A percentile compares a stretch with the other conserved stretches of the same genome.
Conservation (phyloP, 2,113 vertebrate species). For the Paratilapia polleni region DNA sequence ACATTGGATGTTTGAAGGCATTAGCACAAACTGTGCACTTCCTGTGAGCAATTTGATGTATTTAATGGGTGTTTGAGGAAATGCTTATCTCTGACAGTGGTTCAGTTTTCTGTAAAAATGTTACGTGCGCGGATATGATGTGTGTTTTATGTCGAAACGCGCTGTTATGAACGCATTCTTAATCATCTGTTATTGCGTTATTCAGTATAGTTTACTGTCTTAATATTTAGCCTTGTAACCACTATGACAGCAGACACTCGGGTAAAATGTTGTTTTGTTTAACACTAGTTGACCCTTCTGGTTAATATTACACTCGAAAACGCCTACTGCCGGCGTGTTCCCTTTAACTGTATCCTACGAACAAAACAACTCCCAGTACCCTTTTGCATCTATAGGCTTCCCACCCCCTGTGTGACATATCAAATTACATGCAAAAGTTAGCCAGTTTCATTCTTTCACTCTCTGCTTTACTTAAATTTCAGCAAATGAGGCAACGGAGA, state of each 20-base stretch:
- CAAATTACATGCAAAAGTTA: neutral
- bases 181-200: conserved; percentile 27
- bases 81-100: neutral
- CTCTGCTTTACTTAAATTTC: neutral
- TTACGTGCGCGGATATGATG: neutral
- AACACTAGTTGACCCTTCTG: neutral
- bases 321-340: neutral
- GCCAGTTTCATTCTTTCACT: neutral
- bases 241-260: too few species aligned
- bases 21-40: neutral
- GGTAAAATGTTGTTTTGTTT: neutral
- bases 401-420: neutral
- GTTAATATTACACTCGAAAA: neutral
- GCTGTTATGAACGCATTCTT: neutral
- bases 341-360: neutral
- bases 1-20: neutral
- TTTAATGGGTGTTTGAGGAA: neutral
- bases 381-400: neutral
- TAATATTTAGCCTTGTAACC: neutral
- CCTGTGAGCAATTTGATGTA: neutral
- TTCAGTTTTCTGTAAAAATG: neutral
- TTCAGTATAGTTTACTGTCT: conserved; percentile 31
- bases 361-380: neutral
- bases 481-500: neutral
- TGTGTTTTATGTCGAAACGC: neutral